These are phyloP conservation scores for Cantharis rufa DNA, from an alignment of 2,888 invertebrate species.

Conservation along the genomic window DNA sequence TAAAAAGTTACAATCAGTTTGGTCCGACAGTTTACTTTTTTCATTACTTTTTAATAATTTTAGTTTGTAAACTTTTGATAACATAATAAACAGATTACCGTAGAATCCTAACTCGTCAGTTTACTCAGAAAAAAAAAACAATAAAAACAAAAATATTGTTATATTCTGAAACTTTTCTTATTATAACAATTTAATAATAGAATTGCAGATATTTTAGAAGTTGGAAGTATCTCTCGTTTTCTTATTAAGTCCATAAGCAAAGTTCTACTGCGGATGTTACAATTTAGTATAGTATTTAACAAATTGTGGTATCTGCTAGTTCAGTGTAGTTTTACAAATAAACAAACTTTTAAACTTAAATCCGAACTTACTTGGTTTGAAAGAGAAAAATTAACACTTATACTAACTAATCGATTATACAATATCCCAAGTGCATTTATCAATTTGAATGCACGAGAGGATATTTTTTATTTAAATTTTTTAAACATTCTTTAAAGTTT, in stretches of 20 bases:
- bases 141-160: neutral
- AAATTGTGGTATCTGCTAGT: neutral
- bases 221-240: neutral
- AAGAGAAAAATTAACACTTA: too few relatives aligned
- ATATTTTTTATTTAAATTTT: too few relatives aligned
- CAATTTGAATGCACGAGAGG: too few relatives aligned
- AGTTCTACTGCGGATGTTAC: neutral
- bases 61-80: neutral
- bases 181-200: neutral
- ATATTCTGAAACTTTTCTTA: neutral
- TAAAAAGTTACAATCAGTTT: neutral
- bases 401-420: too few relatives aligned
- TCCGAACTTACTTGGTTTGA: too few relatives aligned
- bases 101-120: neutral
- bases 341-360: neutral
- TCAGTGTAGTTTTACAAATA: neutral
- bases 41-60: neutral
- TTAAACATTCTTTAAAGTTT: too few relatives aligned
- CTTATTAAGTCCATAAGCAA: neutral
- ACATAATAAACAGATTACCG: neutral
- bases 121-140: neutral
- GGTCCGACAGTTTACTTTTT: neutral
- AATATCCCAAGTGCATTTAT: too few relatives aligned
- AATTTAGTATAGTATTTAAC: neutral
- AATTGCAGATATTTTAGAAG: neutral